These are phyloP conservation scores for Eira barbara DNA, from an alignment of 2,113 vertebrate genomes.

Conservation along the genomic window DNA sequence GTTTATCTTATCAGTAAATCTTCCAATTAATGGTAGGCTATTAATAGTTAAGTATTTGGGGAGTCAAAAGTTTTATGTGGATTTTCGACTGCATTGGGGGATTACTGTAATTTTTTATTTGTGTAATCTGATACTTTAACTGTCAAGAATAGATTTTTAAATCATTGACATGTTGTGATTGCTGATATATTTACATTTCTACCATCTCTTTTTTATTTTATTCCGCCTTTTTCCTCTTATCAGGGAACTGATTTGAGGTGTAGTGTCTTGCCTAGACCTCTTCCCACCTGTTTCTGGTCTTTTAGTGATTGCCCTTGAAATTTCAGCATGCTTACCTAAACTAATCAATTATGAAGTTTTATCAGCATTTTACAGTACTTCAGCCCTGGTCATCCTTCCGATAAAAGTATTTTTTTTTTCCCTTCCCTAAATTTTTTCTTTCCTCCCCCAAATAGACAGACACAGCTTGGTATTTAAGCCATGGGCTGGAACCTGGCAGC, in stretches of 20 bases:
- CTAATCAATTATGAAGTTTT: not conserved
- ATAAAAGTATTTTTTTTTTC: not conserved
- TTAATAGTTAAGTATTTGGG: not conserved
- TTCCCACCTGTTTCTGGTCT: not conserved
- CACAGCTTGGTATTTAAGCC: not conserved
- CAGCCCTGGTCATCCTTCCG: not conserved
- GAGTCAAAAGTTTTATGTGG: not conserved
- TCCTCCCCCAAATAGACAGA: not conserved
- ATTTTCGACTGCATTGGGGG: not conserved
- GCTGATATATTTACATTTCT: not conserved
- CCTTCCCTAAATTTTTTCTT: not conserved
- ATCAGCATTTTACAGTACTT: not conserved
- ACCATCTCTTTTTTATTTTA: not conserved
- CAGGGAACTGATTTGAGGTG: not conserved
- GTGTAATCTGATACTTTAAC: not conserved
- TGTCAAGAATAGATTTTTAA: not conserved
- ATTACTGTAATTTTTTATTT: not conserved
- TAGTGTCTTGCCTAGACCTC: not conserved
- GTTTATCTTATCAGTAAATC: not conserved
- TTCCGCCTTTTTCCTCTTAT: not conserved
- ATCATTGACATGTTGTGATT: not conserved
- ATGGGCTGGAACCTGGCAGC: not conserved
- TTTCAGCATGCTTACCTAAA: not conserved
- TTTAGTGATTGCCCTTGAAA: not conserved
- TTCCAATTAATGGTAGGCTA: not conserved